Evolutionary conservation across 2,888 invertebrate species (phyloP).

Genomic region (Troides helena): DNA sequence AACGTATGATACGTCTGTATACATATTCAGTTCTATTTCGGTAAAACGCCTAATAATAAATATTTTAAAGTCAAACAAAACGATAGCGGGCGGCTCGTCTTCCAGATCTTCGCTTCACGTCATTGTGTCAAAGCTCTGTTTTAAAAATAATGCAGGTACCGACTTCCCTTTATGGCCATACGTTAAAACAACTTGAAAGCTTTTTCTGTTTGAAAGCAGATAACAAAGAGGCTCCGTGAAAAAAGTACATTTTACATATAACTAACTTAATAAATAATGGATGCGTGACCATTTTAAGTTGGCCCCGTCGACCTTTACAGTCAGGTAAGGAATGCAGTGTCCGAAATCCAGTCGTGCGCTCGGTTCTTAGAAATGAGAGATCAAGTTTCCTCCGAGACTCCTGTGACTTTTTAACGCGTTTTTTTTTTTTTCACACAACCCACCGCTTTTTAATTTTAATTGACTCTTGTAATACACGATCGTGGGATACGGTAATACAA

Average conservation of each 20-base stretch:
- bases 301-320: constrained; percentile 18
- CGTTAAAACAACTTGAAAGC: constrained; percentile 17
- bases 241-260: constrained; percentile 17
- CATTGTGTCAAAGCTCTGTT: constrained; percentile 16
- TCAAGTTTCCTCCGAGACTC: constrained; percentile 15
- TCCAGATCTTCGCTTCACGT: neutral
- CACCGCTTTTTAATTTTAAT: constrained; percentile 24
- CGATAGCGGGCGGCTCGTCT: neutral
- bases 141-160: constrained; percentile 18
- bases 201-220: constrained; percentile 14
- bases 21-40: neutral
- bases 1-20: neutral
- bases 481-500: neutral
- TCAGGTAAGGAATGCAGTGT: constrained; percentile 26
- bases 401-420: constrained; percentile 8
- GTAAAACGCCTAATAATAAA: neutral
- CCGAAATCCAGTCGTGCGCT: constrained; percentile 37
- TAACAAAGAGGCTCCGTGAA: constrained; percentile 20
- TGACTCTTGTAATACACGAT: neutral
- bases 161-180: constrained; percentile 13
- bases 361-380: constrained; percentile 36
- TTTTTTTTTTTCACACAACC: constrained; percentile 17
- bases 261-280: constrained; percentile 19
- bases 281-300: constrained; percentile 19
- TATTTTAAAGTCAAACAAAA: neutral